phyloP scores from a whole-genome alignment of 2,888 invertebrate genomes.

The Noctua janthina region DNA sequence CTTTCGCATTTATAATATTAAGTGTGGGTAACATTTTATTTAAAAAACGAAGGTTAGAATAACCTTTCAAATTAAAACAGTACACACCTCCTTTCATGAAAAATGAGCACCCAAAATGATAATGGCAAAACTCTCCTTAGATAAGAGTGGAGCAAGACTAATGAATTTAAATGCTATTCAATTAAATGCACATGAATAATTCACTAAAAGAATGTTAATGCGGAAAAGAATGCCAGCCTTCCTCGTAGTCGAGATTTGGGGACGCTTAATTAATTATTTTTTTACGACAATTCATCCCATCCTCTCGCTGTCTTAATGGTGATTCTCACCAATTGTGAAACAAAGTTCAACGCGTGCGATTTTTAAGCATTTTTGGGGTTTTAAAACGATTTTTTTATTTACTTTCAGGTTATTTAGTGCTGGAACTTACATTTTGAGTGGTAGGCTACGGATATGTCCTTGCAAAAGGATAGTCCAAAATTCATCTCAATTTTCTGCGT shows the following conservation, averaged over 20 bases:
- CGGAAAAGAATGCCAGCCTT: slow-evolving; percentile 83
- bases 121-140: slow-evolving; percentile 64
- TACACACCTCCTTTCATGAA: slow-evolving; percentile 53
- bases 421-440: neutral
- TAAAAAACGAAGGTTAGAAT: slow-evolving; percentile 11
- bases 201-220: slow-evolving; percentile 85
- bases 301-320: slow-evolving; percentile 54
- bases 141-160: slow-evolving; percentile 74
- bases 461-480: neutral
- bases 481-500: neutral
- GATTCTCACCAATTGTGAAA: slow-evolving; percentile 60
- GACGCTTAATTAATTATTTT: slow-evolving; percentile 83
- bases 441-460: neutral
- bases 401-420: neutral
- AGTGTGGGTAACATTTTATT: neutral
- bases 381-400: slow-evolving; percentile 1
- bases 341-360: slow-evolving; percentile 42
- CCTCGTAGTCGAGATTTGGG: slow-evolving; percentile 78
- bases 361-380: slow-evolving; percentile 14
- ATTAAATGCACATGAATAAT: slow-evolving; percentile 89
- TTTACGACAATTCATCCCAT: slow-evolving; percentile 67
- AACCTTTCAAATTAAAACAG: slow-evolving; percentile 42
- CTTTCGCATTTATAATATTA: neutral
- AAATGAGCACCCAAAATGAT: slow-evolving; percentile 68
- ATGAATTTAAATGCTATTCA: slow-evolving; percentile 89